These are phyloP conservation scores for Hirtodrosophila confusa DNA, from an alignment of 2,888 invertebrate species.

Conservation along the genomic window DNA sequence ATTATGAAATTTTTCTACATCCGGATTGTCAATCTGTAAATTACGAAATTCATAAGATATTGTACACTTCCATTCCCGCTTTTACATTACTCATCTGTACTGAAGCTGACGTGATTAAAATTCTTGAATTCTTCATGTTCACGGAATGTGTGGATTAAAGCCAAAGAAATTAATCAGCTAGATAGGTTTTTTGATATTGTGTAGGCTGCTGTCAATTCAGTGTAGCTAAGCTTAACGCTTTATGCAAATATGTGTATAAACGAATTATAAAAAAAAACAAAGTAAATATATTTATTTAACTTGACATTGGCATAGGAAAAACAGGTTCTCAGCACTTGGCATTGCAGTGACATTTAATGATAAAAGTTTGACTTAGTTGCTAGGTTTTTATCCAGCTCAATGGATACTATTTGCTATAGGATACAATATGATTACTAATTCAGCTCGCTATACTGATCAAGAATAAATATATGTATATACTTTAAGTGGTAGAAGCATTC, in stretches of 20 bases:
- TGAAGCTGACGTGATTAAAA: not conserved
- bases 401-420: too few relatives aligned
- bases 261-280: not conserved
- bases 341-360: not conserved
- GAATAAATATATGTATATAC: too few relatives aligned
- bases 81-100: constrained; percentile 7
- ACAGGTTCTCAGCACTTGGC: constrained; percentile 13
- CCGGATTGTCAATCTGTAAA: not conserved
- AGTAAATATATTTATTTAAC: not conserved
- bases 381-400: too few relatives aligned
- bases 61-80: too few relatives aligned
- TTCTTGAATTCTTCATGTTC: not conserved
- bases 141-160: not conserved
- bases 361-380: too few relatives aligned
- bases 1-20: not conserved
- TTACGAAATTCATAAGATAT: not conserved
- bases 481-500: too few relatives aligned
- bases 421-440: too few relatives aligned
- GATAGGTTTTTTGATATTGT: not conserved
- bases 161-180: constrained; percentile 10
- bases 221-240: constrained; percentile 1
- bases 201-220: not conserved
- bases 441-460: too few relatives aligned
- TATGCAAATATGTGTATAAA: not conserved
- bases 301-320: not conserved